Base-by-base conservation (phyloP, 2,888 invertebrate species). In the Cheilosia impressa region DNA sequence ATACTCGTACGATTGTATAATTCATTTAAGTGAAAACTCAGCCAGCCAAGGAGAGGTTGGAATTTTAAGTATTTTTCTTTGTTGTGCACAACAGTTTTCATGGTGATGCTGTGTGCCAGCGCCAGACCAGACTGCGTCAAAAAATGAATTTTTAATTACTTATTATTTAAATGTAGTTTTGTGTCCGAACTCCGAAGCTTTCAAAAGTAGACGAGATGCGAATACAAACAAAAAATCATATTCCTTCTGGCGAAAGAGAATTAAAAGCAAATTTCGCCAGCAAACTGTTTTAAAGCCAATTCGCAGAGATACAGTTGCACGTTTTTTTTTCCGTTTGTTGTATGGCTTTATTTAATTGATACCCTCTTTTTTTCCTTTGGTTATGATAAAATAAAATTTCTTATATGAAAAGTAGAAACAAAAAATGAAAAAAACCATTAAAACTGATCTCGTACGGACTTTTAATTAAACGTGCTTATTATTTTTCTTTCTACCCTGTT, bases 371-470 rank as follows among this genome's bases (percentile, higher is more conserved):
- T 50, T 47, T 58, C 66, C 66, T 52, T 45, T 66, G 7, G 19
- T 43, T n/a, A 45, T 19, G 19, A 19, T 19, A n/a, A 38, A 50
- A 47, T 57, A 53, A 24, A 24, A 58, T 43, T 41, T 53, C 41
- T 62, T 69, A 75, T 19, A 65, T 52, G 24, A 71, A 73, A 78
- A 71, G 22, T 50, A 73, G 62, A 63, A 63, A 72, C 43, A 65
- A 65, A 65, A 60, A 69, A 57, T 38, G 2, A 9, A 2, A 31
- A 27, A 27, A 75, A 76, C 81, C 85, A 85, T 85, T 81, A 81
- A 85, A 68, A 81, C 81, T 85, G 85, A 81, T 77, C 85, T 81
- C 85, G 84, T 85, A 85, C 66, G 45, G 60, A 81, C 62, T 81
- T 77, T 79, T 68, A 72, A 81, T 85, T 62, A 72, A 72, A 58